Percentiles rank a stretch among this genome's conserved stretches.
phyloP scores from a whole-genome alignment of 2,888 invertebrate genomes.

The Hetaerina titia region DNA sequence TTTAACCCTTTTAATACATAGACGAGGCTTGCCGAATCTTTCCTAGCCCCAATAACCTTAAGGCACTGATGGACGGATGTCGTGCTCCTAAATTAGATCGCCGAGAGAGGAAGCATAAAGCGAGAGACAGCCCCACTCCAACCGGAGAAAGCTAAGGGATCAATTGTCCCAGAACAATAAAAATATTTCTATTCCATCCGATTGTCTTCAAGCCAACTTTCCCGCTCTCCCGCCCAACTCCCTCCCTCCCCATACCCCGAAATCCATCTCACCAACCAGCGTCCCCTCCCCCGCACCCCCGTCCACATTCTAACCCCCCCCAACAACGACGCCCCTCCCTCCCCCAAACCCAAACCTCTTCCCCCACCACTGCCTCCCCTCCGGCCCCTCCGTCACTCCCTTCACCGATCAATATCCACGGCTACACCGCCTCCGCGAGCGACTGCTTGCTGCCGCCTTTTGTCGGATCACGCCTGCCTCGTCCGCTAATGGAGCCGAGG shows the following conservation, averaged over 20 bases:
- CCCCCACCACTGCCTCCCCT: background rate
- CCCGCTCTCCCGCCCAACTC: background rate
- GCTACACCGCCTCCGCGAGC: conserved; percentile 32
- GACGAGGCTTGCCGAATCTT: no score
- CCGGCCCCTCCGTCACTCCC: background rate
- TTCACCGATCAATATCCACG: conserved; percentile 54
- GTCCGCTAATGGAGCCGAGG: conserved; percentile 55
- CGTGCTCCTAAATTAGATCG: background rate
- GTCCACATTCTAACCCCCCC: background rate
- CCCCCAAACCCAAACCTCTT: background rate
- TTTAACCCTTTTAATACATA: no score
- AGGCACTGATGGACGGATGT: background rate
- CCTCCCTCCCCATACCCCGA: background rate
- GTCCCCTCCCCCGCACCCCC: background rate
- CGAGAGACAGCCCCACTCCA: background rate
- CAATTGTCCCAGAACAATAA: conserved; percentile 4
- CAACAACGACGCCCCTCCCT: background rate
- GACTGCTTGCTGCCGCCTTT: conserved; percentile 13
- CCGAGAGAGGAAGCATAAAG: background rate
- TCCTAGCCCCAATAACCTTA: background rate
- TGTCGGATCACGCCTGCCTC: conserved; percentile 51
- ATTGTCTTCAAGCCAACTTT: conserved; percentile 36
- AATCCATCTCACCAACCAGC: background rate
- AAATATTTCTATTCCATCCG: conserved; percentile 19
- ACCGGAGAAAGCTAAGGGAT: background rate